phyloP scores from a whole-genome alignment of 2,113 vertebrate genomes.

The Pelecanus crispus region DNA sequence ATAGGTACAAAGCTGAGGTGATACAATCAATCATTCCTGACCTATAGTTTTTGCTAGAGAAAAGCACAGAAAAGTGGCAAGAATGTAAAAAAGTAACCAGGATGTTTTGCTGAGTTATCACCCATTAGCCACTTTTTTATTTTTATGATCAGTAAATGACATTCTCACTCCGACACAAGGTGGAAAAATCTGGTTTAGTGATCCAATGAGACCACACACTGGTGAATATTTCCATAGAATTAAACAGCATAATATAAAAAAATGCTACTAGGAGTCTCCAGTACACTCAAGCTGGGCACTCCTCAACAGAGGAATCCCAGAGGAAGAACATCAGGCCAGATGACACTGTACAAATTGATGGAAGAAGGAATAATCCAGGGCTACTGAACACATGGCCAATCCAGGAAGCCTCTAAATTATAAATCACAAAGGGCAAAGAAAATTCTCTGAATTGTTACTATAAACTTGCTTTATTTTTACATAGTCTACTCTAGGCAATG shows the following conservation, averaged over 20 bases:
- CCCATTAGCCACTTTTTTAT: not conserved
- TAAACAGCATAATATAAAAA: not conserved
- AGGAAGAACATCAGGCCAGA: not conserved
- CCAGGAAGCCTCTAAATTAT: not conserved
- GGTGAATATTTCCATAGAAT: not conserved
- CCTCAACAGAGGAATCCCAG: not conserved
- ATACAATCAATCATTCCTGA: not conserved
- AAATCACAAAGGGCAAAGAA: not conserved
- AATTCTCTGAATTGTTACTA: not conserved
- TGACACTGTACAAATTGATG: not conserved
- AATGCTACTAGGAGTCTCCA: not conserved
- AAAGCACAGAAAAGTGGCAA: not conserved
- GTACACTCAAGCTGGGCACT: not conserved
- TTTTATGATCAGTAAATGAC: not conserved
- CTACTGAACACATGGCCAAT: not conserved
- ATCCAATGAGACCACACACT: not conserved
- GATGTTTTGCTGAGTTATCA: not conserved
- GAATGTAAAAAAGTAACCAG: not conserved
- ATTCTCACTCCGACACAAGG: not conserved
- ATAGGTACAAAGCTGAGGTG: not conserved
- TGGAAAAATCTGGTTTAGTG: not conserved
- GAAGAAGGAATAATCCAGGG: not conserved
- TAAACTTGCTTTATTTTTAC: not conserved
- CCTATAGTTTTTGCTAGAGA: not conserved
- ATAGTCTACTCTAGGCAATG: not conserved